phyloP scores from a whole-genome alignment of 1,140 invertebrate genomes.

The Hetaerina americana region DNA sequence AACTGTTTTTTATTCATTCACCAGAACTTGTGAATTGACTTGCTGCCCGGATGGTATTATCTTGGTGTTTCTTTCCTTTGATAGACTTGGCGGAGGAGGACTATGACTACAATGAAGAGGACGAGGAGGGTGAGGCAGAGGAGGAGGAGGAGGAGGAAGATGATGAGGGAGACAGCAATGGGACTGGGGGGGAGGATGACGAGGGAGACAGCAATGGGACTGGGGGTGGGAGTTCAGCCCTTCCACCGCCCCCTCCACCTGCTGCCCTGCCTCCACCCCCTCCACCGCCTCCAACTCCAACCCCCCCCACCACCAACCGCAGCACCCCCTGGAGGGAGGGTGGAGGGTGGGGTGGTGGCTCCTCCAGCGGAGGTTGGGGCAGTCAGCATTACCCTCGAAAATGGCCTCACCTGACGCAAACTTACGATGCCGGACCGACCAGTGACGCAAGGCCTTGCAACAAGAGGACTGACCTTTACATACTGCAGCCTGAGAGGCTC shows the following conservation, averaged over 20 bases:
- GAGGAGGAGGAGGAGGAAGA: background rate
- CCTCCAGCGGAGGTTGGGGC: background rate
- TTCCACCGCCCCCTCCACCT: background rate
- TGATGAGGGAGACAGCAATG: background rate
- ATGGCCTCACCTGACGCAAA: background rate
- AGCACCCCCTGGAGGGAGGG: background rate
- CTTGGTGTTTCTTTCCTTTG: too few species aligned
- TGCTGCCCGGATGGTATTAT: too few species aligned
- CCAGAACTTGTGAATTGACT: too few species aligned
- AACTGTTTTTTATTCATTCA: too few species aligned
- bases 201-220: background rate
- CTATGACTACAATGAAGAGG: background rate
- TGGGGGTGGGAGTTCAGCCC: background rate
- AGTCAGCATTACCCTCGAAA: background rate
- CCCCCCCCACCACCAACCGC: background rate
- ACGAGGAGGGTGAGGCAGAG: background rate
- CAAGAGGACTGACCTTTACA: slow-evolving; percentile 74
- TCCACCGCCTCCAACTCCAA: background rate
- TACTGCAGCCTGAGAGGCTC: slow-evolving; percentile 63
- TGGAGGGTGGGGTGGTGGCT: background rate
- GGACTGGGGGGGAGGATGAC: background rate
- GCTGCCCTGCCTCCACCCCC: background rate
- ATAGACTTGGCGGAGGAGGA: too few species aligned
- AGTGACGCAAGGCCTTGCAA: slow-evolving; percentile 50
- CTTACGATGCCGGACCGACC: background rate